Conservation (phyloP, 2,797 vertebrate species). For the Gadopsis marmoratus region DNA sequence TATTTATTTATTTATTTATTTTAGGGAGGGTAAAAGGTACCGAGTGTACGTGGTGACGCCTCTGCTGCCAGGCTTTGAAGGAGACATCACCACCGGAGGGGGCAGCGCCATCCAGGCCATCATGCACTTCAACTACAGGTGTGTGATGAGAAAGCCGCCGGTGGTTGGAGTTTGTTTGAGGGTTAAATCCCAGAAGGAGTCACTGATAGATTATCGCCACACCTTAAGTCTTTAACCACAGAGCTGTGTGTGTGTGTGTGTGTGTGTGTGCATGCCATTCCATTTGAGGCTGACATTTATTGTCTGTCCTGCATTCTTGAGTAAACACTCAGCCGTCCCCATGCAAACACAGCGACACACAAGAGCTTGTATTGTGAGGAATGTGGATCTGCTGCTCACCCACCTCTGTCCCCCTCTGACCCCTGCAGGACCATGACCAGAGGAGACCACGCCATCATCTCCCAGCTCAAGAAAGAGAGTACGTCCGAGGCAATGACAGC, state of each 20-base stretch:
- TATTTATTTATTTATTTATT: too few relatives aligned
- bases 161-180: constrained; percentile 19
- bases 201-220: not conserved
- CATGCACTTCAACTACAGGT: constrained; percentile 99
- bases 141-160: not conserved
- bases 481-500: constrained; percentile 70
- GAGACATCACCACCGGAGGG: constrained; percentile 95
- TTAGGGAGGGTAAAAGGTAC: constrained; percentile 89
- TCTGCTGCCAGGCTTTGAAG: constrained; percentile 95
- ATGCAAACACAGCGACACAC: constrained; percentile 26
- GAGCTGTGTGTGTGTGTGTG: constrained; percentile 14
- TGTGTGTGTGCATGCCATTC: not conserved
- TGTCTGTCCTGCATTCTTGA: constrained; percentile 8
- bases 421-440: constrained; percentile 92
- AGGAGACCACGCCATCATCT: constrained; percentile 96
- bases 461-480: constrained; percentile 92
- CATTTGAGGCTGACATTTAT: constrained; percentile 12
- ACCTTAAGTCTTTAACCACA: constrained; percentile 2
- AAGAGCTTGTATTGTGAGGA: constrained; percentile 24
- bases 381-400: constrained; percentile 24
- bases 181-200: constrained; percentile 2
- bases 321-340: constrained; percentile 32
- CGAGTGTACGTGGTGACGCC: constrained; percentile 96
- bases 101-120: constrained; percentile 95
- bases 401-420: not conserved